Percentiles rank a stretch among this genome's conserved stretches.
These are phyloP conservation scores for Agraylea sexmaculata DNA, from an alignment of 1,140 invertebrate genomes.

Conservation along the genomic window DNA sequence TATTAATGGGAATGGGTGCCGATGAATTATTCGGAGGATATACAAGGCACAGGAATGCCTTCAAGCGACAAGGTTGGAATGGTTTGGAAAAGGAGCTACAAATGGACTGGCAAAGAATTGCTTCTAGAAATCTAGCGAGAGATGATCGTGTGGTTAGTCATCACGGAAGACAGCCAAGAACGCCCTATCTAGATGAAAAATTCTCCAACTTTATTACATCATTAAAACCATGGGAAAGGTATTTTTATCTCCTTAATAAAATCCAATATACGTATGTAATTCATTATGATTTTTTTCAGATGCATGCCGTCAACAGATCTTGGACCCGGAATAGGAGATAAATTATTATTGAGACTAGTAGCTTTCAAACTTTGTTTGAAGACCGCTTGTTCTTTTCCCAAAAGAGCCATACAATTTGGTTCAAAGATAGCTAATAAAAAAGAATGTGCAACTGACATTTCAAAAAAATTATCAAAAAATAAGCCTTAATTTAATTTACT, in stretches of 20 bases:
- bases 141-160: conserved; percentile 82
- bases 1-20: conserved; percentile 85
- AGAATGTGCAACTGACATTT: conserved; percentile 75
- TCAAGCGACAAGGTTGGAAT: conserved; percentile 52
- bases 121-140: conserved; percentile 83
- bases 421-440: conserved; percentile 87
- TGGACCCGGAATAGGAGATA: conserved; percentile 80
- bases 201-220: conserved; percentile 61
- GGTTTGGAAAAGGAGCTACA: conserved; percentile 58
- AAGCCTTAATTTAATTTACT: too few species aligned
- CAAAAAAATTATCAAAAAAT: conserved; percentile 37
- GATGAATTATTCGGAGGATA: conserved; percentile 97
- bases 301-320: conserved; percentile 50
- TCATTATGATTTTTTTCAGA: conserved; percentile 38
- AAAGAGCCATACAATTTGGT: conserved; percentile 96
- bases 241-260: too few species aligned
- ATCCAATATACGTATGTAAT: too few species aligned
- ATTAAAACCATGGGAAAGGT: conserved; percentile 68
- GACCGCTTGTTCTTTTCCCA: conserved; percentile 59
- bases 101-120: conserved; percentile 72
- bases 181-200: conserved; percentile 92
- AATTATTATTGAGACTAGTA: conserved; percentile 73
- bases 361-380: conserved; percentile 60
- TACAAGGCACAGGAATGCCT: conserved; percentile 67
- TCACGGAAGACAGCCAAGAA: conserved; percentile 64